Evolutionary conservation across 2,797 vertebrate genomes (phyloP).

Genomic region (Hoplostethus mediterraneus): DNA sequence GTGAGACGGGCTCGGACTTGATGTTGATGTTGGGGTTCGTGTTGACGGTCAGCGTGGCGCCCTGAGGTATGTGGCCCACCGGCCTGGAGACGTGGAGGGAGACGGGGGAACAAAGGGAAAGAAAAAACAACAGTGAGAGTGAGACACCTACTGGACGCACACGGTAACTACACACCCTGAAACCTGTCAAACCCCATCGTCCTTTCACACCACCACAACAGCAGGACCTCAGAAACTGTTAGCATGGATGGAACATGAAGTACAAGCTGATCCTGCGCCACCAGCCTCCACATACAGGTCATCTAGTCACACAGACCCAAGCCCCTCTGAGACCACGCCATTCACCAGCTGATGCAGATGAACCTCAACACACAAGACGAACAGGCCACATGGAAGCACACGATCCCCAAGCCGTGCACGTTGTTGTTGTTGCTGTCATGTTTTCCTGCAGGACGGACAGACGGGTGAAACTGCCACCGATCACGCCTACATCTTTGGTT

Average conservation of each 20-base stretch:
- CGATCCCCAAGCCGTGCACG: conserved; percentile 67
- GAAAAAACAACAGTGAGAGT: conserved; percentile 2
- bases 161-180: neutral
- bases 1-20: conserved; percentile 96
- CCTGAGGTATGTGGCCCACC: conserved; percentile 90
- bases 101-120: neutral
- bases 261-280: conserved; percentile 24
- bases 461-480: too few species aligned
- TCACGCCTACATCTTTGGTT: too few species aligned
- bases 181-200: neutral
- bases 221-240: neutral
- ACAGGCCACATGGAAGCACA: conserved; percentile 64
- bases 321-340: conserved; percentile 8
- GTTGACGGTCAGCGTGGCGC: conserved; percentile 92
- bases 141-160: neutral
- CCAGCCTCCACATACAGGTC: neutral
- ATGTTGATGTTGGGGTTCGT: conserved; percentile 95
- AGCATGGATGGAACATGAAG: conserved; percentile 42
- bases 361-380: conserved; percentile 43
- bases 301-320: conserved; percentile 1
- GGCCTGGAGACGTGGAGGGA: conserved; percentile 81
- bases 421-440: neutral
- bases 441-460: too few species aligned
- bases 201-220: neutral
- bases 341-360: neutral